Conservation (phyloP, 2,113 vertebrate species). For the Serilophus lunatus region DNA sequence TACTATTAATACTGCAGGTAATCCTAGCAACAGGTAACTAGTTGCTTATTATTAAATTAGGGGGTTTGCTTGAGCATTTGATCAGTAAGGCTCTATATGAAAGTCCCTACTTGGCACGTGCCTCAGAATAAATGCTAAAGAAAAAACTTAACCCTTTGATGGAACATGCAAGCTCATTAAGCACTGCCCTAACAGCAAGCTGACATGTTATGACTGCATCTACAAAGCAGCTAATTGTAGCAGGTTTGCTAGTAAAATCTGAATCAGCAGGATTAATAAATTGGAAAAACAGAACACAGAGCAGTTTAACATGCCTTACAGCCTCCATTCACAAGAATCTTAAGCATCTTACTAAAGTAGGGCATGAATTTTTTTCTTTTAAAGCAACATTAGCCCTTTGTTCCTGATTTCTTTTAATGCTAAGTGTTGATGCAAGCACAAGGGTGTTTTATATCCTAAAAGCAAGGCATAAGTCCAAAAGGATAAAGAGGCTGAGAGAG, state of each 20-base stretch:
- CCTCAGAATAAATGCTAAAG: background rate
- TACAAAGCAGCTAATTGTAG: slow-evolving; percentile 25
- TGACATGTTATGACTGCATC: background rate
- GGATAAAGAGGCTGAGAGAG: background rate
- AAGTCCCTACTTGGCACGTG: background rate
- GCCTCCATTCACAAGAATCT: slow-evolving; percentile 48
- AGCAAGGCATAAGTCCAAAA: slow-evolving; percentile 23
- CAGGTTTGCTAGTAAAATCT: background rate
- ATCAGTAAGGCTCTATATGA: background rate
- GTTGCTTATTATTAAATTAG: background rate
- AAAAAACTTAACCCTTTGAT: background rate
- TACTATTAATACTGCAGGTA: background rate
- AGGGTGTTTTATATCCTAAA: background rate
- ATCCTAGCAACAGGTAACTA: background rate
- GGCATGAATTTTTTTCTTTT: slow-evolving; percentile 27
- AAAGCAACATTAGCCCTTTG: slow-evolving; percentile 48
- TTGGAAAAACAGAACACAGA: background rate
- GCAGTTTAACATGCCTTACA: slow-evolving; percentile 33
- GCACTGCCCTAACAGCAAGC: background rate
- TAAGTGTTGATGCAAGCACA: slow-evolving; percentile 4
- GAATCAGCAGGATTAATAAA: slow-evolving; percentile 49
- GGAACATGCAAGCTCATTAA: background rate
- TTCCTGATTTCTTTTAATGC: slow-evolving; percentile 20
- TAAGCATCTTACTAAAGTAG: slow-evolving; percentile 63
- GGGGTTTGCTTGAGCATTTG: background rate